Percentiles rank a stretch among this genome's conserved stretches.
Evolutionary conservation across 1,140 invertebrate genomes (phyloP).

Genomic region (Berghia stephanieae): DNA sequence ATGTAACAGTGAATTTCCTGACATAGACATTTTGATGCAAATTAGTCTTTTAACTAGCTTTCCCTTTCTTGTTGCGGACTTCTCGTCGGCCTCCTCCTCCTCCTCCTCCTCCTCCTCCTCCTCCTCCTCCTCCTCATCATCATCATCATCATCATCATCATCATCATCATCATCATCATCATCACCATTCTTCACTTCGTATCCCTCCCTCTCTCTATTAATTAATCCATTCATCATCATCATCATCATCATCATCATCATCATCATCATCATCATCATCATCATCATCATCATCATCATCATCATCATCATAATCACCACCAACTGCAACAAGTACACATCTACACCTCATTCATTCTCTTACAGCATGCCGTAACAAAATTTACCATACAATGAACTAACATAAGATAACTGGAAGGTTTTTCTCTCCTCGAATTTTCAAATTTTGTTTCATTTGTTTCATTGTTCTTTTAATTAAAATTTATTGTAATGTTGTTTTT

Average conservation of each 20-base stretch:
- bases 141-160: no score
- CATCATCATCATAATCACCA: neutral
- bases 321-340: neutral
- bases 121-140: no score
- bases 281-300: conserved; percentile 21
- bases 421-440: no score
- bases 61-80: no score
- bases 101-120: neutral
- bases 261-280: conserved; percentile 19
- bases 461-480: no score
- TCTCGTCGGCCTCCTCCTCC: no score
- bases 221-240: neutral
- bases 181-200: conserved; percentile 5
- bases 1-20: neutral
- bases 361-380: neutral
- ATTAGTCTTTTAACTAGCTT: no score
- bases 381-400: no score
- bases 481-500: no score
- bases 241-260: neutral
- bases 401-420: no score
- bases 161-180: conserved; percentile 9
- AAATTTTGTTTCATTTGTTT: no score
- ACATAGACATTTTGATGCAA: no score
- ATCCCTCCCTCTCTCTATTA: neutral
- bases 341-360: neutral